phyloP scores from a whole-genome alignment of 2,113 vertebrate species.

The Engraulis encrasicolus region DNA sequence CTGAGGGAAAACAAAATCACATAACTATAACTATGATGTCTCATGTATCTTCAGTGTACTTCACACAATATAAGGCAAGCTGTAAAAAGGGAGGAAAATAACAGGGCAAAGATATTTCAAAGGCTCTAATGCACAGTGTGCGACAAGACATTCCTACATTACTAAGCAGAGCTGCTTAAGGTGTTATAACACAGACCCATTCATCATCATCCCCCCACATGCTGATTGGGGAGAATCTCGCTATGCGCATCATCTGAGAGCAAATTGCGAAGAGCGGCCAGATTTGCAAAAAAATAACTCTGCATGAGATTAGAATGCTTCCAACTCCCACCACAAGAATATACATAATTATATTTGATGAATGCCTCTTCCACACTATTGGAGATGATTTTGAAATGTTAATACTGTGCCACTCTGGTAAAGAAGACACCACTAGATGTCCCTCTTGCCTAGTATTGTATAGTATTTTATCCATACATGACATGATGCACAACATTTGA shows the following conservation, averaged over 20 bases:
- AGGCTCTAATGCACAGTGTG: constrained; percentile 30
- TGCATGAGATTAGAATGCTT: constrained; percentile 51
- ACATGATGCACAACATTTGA: too few relatives aligned
- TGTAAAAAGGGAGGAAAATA: constrained; percentile 31
- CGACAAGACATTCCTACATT: constrained; percentile 45
- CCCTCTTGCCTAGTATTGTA: background rate
- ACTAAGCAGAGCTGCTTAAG: constrained; percentile 50
- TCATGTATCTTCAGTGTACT: background rate
- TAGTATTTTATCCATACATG: too few relatives aligned
- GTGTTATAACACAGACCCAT: constrained; percentile 51
- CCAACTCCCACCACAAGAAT: constrained; percentile 44
- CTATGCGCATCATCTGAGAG: constrained; percentile 55
- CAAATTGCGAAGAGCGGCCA: constrained; percentile 53
- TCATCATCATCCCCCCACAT: constrained; percentile 52
- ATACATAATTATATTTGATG: constrained; percentile 60
- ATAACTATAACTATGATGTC: background rate
- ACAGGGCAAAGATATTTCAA: constrained; percentile 45
- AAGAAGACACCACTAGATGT: background rate
- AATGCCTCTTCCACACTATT: constrained; percentile 52
- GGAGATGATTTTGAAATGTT: constrained; percentile 41
- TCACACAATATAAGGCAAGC: constrained; percentile 48
- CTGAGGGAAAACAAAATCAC: background rate
- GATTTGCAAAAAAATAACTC: constrained; percentile 52
- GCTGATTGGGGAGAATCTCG: constrained; percentile 51
- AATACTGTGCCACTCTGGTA: background rate